Percentiles rank a stretch among this genome's conserved stretches.
Evolutionary conservation across 2,797 vertebrate genomes (phyloP).

Genomic region (Lacerta viridis): DNA sequence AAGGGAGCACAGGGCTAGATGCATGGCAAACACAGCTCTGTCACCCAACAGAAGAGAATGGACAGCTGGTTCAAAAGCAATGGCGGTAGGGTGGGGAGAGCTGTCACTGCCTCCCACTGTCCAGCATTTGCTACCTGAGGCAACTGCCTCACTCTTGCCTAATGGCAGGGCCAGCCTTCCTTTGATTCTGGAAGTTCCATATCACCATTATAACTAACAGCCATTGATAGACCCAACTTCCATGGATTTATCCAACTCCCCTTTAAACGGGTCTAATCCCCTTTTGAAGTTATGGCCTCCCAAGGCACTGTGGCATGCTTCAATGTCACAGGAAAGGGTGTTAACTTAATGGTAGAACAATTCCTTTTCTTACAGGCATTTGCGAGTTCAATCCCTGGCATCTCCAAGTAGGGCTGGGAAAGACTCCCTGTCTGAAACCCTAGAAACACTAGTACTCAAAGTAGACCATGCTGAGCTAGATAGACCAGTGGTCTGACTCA

Average conservation of each 20-base stretch:
- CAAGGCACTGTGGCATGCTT: neutral
- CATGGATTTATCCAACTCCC: neutral
- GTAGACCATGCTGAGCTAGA: too few relatives aligned
- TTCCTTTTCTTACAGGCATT: too few relatives aligned
- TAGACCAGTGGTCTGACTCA: too few relatives aligned
- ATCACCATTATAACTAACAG: neutral
- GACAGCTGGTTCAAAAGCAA: neutral
- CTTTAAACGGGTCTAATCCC: neutral
- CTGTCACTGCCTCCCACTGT: neutral
- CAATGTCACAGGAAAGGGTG: neutral
- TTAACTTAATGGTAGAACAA: too few relatives aligned
- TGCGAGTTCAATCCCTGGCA: too few relatives aligned
- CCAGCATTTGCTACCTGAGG: neutral
- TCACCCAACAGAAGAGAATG: neutral
- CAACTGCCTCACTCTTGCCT: neutral
- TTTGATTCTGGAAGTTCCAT: neutral
- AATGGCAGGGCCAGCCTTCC: neutral
- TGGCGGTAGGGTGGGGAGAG: too few relatives aligned
- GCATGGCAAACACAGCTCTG: neutral
- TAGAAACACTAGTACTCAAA: too few relatives aligned
- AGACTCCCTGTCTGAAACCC: too few relatives aligned
- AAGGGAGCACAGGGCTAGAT: neutral
- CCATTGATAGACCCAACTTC: neutral
- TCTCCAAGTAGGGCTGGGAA: too few relatives aligned
- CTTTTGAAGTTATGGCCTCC: neutral